A percentile compares a stretch with the other conserved stretches of the same genome.
phyloP scores from a whole-genome alignment of 2,888 invertebrate species.

The Thumatha senex region DNA sequence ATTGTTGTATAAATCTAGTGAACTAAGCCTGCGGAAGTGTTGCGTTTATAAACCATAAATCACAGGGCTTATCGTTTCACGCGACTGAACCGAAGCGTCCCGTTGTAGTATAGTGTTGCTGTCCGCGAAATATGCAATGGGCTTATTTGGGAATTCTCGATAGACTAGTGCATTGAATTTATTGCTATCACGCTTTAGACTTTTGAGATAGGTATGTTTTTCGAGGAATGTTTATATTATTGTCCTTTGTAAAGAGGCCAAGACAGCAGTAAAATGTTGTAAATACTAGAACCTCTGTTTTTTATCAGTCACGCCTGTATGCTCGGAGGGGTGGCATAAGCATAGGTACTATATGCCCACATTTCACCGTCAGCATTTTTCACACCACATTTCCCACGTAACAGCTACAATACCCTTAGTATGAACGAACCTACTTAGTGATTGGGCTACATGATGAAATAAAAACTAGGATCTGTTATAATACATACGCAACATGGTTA shows the following conservation, averaged over 20 bases:
- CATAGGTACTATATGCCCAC: no score
- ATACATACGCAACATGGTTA: no score
- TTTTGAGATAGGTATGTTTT: slow-evolving; percentile 9
- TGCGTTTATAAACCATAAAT: slow-evolving; percentile 75
- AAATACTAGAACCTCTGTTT: no score
- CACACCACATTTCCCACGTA: no score
- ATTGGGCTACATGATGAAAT: no score
- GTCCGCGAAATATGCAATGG: slow-evolving; percentile 64
- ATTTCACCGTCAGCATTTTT: no score
- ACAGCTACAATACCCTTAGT: no score
- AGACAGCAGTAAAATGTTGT: no score
- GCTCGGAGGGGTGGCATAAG: no score
- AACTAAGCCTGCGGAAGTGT: slow-evolving; percentile 66
- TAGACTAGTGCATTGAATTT: slow-evolving; percentile 39
- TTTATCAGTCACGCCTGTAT: no score
- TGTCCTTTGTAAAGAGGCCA: not conserved
- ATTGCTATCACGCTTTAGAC: slow-evolving; percentile 13
- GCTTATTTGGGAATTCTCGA: slow-evolving; percentile 46
- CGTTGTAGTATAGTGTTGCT: slow-evolving; percentile 41
- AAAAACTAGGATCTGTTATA: no score
- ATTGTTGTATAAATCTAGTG: slow-evolving; percentile 54
- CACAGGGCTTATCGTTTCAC: slow-evolving; percentile 71
- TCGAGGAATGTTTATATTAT: not conserved
- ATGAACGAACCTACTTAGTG: no score
- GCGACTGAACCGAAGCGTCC: slow-evolving; percentile 45